Evolutionary conservation across 2,888 invertebrate genomes (phyloP).

Genomic region (Cordilura impudica): DNA sequence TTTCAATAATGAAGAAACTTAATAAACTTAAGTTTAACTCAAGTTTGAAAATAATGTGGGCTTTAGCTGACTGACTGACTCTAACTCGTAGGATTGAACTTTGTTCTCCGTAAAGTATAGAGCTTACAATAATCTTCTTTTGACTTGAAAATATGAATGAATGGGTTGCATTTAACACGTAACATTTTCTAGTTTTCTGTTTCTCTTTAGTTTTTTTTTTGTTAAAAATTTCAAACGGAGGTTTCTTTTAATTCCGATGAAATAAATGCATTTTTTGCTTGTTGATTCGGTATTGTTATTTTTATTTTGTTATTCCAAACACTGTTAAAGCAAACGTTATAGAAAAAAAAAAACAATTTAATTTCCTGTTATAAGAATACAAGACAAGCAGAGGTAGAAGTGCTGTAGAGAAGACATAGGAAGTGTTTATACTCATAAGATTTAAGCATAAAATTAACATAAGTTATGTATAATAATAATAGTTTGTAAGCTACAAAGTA

Average conservation of each 20-base stretch:
- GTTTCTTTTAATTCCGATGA: not conserved
- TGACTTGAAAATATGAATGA: constrained; percentile 24
- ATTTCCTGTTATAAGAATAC: constrained; percentile 54
- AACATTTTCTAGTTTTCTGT: constrained; percentile 32
- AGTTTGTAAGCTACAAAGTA: not conserved
- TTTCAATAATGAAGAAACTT: constrained; percentile 1
- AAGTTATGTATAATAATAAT: constrained; percentile 15
- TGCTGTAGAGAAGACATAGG: constrained; percentile 15
- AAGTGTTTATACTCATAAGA: constrained; percentile 29
- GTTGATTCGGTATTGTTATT: not conserved
- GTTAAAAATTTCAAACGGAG: constrained; percentile 5
- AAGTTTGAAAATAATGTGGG: constrained; percentile 11
- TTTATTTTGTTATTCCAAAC: not conserved
- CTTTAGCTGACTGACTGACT: constrained; percentile 1
- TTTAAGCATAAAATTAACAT: constrained; percentile 23
- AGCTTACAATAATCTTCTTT: not conserved
- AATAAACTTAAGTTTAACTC: constrained; percentile 13
- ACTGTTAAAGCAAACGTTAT: constrained; percentile 1
- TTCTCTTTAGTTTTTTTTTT: not conserved
- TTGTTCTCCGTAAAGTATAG: not conserved
- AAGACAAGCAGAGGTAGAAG: constrained; percentile 7
- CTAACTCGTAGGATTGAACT: constrained; percentile 26
- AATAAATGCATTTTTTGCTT: not conserved
- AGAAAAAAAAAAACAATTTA: constrained; percentile 26
- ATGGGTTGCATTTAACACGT: constrained; percentile 53